These are phyloP conservation scores for Phrynocephalus forsythii DNA, from an alignment of 2,797 vertebrate species.

Conservation along the genomic window DNA sequence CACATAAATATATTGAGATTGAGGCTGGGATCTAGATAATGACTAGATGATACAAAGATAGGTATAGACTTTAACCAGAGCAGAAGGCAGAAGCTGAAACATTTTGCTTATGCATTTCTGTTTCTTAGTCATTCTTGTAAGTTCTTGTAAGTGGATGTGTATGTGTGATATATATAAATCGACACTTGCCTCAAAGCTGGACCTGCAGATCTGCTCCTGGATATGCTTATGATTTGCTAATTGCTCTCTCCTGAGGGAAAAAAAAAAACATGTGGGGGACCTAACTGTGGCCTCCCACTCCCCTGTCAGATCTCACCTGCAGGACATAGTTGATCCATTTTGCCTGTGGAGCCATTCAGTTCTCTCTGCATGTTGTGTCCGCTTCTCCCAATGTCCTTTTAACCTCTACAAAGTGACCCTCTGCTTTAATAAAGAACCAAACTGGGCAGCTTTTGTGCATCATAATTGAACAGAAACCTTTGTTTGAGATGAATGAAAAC, in stretches of 20 bases:
- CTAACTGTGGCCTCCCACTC: constrained; percentile 2
- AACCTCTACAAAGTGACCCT: constrained; percentile 11
- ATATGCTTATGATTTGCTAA: constrained; percentile 8
- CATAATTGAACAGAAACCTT: constrained; percentile 1
- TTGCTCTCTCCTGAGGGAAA: constrained; percentile 5
- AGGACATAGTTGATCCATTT: background rate
- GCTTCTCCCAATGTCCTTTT: background rate
- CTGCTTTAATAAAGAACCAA: constrained; percentile 28
- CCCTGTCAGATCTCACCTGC: constrained; percentile 14
- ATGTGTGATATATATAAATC: too few relatives aligned
- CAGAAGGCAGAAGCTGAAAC: too few relatives aligned
- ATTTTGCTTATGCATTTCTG: too few relatives aligned
- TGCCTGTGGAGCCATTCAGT: background rate
- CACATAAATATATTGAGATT: too few relatives aligned
- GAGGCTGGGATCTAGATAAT: too few relatives aligned
- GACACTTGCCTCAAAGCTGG: background rate
- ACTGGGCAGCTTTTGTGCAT: constrained; percentile 30
- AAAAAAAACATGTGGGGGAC: background rate
- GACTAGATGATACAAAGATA: too few relatives aligned
- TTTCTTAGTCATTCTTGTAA: too few relatives aligned
- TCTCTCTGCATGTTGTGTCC: too few relatives aligned
- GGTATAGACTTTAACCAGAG: too few relatives aligned
- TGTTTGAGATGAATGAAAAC: background rate
- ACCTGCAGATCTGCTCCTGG: constrained; percentile 1
- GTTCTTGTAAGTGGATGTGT: too few relatives aligned